Percentiles rank a stretch among this genome's conserved stretches.
Evolutionary conservation across 2,113 vertebrate genomes (phyloP).

Genomic region (Octodon degus): DNA sequence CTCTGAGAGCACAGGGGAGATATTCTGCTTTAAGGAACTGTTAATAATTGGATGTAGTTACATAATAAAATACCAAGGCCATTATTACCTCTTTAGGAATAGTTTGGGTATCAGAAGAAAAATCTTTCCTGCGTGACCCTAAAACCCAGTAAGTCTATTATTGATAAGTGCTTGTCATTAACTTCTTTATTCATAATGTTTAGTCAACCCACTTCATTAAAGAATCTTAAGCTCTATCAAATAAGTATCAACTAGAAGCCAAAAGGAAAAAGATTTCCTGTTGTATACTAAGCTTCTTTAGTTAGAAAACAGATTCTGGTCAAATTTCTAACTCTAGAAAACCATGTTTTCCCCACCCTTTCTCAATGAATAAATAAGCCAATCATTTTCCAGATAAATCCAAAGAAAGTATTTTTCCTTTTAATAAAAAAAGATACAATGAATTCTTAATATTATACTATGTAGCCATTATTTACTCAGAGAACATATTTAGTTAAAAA

Average conservation of each 20-base stretch:
- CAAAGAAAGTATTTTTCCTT: neutral
- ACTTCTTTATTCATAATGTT: neutral
- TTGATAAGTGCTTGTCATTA: neutral
- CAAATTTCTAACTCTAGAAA: slow-evolving; percentile 16
- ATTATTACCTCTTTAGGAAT: neutral
- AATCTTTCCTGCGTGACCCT: slow-evolving; percentile 5
- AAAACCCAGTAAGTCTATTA: slow-evolving; percentile 20
- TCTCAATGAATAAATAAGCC: slow-evolving; percentile 3
- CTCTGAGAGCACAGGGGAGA: slow-evolving; percentile 25
- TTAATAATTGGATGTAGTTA: slow-evolving; percentile 22
- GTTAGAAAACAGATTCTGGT: neutral
- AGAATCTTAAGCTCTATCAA: slow-evolving; percentile 17
- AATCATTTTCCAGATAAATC: slow-evolving; percentile 44
- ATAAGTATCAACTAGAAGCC: slow-evolving; percentile 38
- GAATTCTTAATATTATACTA: slow-evolving; percentile 3
- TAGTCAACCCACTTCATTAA: neutral
- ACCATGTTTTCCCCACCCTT: neutral
- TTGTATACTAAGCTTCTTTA: neutral
- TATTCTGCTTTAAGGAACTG: slow-evolving; percentile 22
- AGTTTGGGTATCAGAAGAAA: slow-evolving; percentile 15
- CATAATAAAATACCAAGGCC: slow-evolving; percentile 21
- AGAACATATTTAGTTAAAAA: slow-evolving; percentile 39
- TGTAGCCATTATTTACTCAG: slow-evolving; percentile 2
- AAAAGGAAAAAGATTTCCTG: neutral
- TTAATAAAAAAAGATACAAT: neutral